A percentile compares a stretch with the other conserved stretches of the same genome.
phyloP scores from a whole-genome alignment of 2,113 vertebrate genomes.

The Pelodiscus sinensis region DNA sequence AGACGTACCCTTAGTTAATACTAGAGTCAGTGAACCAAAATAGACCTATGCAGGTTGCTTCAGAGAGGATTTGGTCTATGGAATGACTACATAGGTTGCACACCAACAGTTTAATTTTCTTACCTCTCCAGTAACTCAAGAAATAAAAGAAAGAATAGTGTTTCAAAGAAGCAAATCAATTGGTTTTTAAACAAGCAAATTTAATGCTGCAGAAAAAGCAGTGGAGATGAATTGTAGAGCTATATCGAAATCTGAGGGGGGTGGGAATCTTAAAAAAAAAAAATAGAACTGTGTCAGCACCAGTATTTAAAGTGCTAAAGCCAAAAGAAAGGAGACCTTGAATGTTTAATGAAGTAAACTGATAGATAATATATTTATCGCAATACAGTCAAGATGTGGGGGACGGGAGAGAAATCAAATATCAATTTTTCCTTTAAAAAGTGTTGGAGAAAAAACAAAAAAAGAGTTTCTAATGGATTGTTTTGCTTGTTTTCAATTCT shows the following conservation, averaged over 20 bases:
- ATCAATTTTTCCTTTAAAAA: not conserved
- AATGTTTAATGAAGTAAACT: not conserved
- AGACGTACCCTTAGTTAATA: not conserved
- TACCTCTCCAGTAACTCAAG: not conserved
- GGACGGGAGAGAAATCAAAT: rapidly evolving
- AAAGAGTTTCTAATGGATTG: not conserved
- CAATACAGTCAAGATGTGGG: not conserved
- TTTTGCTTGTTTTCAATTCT: constrained; percentile 24
- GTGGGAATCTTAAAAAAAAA: not conserved
- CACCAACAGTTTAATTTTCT: not conserved
- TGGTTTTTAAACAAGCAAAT: not conserved
- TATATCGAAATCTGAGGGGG: not conserved
- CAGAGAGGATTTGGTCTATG: not conserved
- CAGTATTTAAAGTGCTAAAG: not conserved
- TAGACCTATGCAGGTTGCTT: rapidly evolving
- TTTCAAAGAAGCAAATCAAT: not conserved
- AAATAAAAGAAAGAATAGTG: rapidly evolving
- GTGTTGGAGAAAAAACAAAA: not conserved
- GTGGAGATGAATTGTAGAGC: rapidly evolving
- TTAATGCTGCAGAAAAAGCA: not conserved
- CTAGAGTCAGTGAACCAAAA: not conserved
- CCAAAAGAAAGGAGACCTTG: not conserved
- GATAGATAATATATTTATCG: not conserved
- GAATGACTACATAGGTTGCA: not conserved
- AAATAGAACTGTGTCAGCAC: not conserved